Base-by-base conservation (phyloP, 2,113 vertebrate species). In the Rhadina sibilatrix region DNA sequence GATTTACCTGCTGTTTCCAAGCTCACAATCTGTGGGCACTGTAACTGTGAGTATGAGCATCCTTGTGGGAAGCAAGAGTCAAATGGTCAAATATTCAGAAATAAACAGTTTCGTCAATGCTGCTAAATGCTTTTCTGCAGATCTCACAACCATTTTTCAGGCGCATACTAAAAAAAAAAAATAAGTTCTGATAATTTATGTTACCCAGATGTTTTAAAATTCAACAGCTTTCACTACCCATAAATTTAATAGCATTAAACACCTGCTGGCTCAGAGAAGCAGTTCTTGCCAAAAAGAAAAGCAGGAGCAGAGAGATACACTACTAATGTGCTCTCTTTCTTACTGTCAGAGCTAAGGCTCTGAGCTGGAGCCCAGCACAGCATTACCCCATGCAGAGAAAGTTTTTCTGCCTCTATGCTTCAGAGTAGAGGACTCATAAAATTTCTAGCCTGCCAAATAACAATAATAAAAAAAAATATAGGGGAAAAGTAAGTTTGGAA, bases 171-270 rank as follows among this genome's bases (percentile, higher is more conserved):
- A 79, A 68, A 79, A 83, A 68, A 79, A 83, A 61, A n/a, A 47
- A 33, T 65, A 88, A 59, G 33, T 89, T 93, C 80, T 93, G 89
- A 95, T 98, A 97, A 98, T 98, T 98, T 98, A 97, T 97, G 96
- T 97, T 97, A 89, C 96, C 97, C 97, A 98, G 97, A 97, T 98
- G 97, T 97, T 97, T 97, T 96, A 96, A 98, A 98, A 98, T 97
- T 98, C 97, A 97, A 88, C 96, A 95, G 95, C 95, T 96, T 98
- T 97, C 95, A 65, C 94, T 98, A 96, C 97, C 92, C 98, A 97
- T 98, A 98, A 98, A 98, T 98, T 97, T 98, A 98, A 98, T 97
- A 96, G 96, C 97, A 97, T 98, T 98, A 98, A 97, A 93, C 98
- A 98, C 98, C 97, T 98, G 98, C 98, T 98, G 98, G 91, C 94